Evolutionary conservation across 2,797 vertebrate species (phyloP).

Genomic region (Poeciliopsis turneri): DNA sequence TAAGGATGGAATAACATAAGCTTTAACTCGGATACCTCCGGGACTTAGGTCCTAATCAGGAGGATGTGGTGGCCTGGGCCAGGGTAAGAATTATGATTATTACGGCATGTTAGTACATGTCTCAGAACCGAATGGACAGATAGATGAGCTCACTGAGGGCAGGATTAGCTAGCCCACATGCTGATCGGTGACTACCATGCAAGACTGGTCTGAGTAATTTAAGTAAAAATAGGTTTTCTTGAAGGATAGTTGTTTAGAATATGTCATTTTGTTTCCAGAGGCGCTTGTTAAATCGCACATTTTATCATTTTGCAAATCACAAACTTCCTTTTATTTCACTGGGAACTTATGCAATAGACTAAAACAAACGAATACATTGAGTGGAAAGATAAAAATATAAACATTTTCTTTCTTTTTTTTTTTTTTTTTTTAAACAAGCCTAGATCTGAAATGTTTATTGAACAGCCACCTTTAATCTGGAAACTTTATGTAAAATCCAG

Average conservation of each 20-base stretch:
- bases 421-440: background rate
- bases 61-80: slow-evolving; percentile 85
- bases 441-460: background rate
- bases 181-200: slow-evolving; percentile 87
- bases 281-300: no score
- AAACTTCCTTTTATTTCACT: background rate
- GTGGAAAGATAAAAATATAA: background rate
- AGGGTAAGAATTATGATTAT: slow-evolving; percentile 93
- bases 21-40: slow-evolving; percentile 88
- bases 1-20: slow-evolving; percentile 88
- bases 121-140: slow-evolving; percentile 91
- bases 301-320: background rate
- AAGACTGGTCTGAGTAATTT: slow-evolving; percentile 64
- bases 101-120: slow-evolving; percentile 98
- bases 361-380: background rate
- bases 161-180: slow-evolving; percentile 92
- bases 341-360: background rate
- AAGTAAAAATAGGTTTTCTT: slow-evolving; percentile 49
- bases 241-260: slow-evolving; percentile 44
- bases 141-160: slow-evolving; percentile 94
- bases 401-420: no score
- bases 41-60: slow-evolving; percentile 92
- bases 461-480: background rate
- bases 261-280: background rate
- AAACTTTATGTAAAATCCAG: background rate